Conservation (phyloP, 2,113 vertebrate genomes). For the Oryzias javanicus region DNA sequence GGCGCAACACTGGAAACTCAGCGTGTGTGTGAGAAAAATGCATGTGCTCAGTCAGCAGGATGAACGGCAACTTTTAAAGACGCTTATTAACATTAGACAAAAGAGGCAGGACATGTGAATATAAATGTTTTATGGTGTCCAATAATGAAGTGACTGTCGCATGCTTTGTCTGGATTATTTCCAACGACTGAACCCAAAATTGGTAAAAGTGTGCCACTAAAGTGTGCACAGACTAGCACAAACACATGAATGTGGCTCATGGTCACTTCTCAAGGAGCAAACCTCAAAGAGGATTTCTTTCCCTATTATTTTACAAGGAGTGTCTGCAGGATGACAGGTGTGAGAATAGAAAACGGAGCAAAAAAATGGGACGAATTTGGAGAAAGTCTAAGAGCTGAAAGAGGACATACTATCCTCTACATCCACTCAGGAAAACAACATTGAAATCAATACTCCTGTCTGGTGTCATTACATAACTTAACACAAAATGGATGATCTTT, state of each 20-base stretch:
- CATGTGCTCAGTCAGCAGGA: too few relatives aligned
- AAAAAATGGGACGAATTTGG: conserved; percentile 5
- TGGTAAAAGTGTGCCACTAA: neutral
- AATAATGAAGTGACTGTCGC: neutral
- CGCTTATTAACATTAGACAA: too few relatives aligned
- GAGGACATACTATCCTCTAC: neutral
- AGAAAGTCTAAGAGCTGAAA: conserved; percentile 1
- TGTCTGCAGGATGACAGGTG: neutral
- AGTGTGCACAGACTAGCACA: neutral
- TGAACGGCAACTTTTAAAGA: too few relatives aligned
- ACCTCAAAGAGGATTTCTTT: neutral
- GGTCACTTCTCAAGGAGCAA: neutral
- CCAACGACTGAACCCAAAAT: neutral
- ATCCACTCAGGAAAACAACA: neutral
- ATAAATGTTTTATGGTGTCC: conserved; percentile 10
- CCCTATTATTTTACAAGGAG: neutral
- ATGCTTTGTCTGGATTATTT: conserved; percentile 16
- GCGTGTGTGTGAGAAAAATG: neutral
- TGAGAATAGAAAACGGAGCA: neutral
- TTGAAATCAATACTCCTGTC: conserved; percentile 15
- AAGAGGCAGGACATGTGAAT: neutral
- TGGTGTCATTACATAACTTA: conserved; percentile 4
- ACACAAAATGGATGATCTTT: neutral
- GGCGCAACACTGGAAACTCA: conserved; percentile 9
- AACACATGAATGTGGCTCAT: neutral